Base-by-base conservation (phyloP, 2,113 vertebrate genomes). In the Prunella fulvescens region DNA sequence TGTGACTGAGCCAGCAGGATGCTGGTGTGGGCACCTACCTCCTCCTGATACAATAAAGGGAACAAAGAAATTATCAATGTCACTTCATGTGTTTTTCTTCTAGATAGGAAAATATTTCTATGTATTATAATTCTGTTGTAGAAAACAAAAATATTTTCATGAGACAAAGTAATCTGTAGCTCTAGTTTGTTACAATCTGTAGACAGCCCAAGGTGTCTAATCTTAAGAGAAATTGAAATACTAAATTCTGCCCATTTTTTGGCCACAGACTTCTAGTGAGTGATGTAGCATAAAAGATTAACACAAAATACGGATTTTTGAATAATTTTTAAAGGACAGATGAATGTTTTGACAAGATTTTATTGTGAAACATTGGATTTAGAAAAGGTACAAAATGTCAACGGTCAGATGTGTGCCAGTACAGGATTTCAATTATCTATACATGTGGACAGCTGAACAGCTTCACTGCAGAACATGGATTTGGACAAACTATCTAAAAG, bases 341-440 rank as follows among this genome's bases (percentile, higher is more conserved):
- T 15, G n/a, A 64, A 85, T 65, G 92, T 98, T 98, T 98, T 98
- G 97, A 97, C 93, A 98, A 97, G 97, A 95, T 99, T 99, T 98
- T 98, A 98, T 99, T 99, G 99, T 99, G 98, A 99, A 99, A 99
- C 98, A 98, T 98, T 98, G 98, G 97, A 98, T 98, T 99, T 99
- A 98, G 98, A 98, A 99, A 99, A 98, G 98, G 98, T 99, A 99
- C 98, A 99, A 99, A 99, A 99, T 98, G 98, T 95, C 98, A 97
- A 97, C 67, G 97, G 98, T 98, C 98, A 95, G 96, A 98, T 98
- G 98, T 98, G 98, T 98, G 98, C 98, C 98, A 97, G 97, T 98
- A 98, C 98, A 98, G 97, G 96, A 97, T 98, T 98, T 96, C 96
- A 94, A 96, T 61, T 95, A 89, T 98, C 96, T 98, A 97, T 98